Evolutionary conservation across 2,113 vertebrate genomes (phyloP), one percentile per base, ranked within the genome.

Genomic region (Hippocampus zosterae): DNA sequence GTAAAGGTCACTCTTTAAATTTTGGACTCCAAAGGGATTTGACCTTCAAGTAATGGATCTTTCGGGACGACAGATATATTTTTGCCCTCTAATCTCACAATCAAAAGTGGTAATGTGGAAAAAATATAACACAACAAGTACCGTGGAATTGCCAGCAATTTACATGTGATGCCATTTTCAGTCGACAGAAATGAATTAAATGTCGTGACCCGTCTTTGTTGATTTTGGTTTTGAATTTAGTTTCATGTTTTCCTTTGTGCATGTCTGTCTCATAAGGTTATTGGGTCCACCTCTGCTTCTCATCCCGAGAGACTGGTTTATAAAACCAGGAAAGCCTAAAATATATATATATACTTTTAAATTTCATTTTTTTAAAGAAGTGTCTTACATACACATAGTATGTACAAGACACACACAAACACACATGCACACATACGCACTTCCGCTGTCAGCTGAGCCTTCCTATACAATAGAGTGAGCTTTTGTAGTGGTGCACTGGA

Each of bases 381-480:
- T 13, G 3, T 13, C 13, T 12, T 13, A 42, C 41, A 42, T 42
- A 37, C 42, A 15, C 42, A 44, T 44, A 0, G 10, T 44, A 44
- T 2, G 13, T 44, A 10, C 42, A 44, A 44, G n/a, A 59, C 55
- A 13, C 23, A 27, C 55, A 59, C 27, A 6, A 1, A 65, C 21
- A 19, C 27, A 42, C 6, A 53, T 19, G 40, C 42, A 41, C 40
- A 42, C n/a, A 66, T 55, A 66, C 23, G 46, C 66, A 70, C 23
- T 50, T 46, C 46, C 66, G 63, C 66, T 68, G 57, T 70, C 87
- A 89, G 81, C 81, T 88, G 90, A 84, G 78, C 73, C 81, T 73
- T 42, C 37, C 70, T 67, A 66, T 72, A 82, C 69, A 81, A 56
- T 70, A 77, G 73, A 74, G 57, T 82, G 70, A 85, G 80, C 80